Percentiles rank a stretch among this genome's conserved stretches.
Evolutionary conservation across 2,797 vertebrate genomes (phyloP).

Genomic region (Brachymystax lenok): DNA sequence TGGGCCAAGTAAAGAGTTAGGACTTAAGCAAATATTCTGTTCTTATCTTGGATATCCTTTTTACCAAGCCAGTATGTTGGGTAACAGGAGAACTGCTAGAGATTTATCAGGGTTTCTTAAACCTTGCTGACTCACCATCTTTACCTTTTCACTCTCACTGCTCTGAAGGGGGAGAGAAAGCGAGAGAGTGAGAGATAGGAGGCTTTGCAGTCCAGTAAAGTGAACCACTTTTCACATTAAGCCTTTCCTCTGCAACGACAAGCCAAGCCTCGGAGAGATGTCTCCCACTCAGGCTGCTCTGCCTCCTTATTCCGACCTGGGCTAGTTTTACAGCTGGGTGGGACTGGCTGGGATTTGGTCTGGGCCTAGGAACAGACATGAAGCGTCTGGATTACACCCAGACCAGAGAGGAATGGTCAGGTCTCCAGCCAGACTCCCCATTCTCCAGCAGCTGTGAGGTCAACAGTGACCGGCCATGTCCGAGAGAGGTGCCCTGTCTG

Average conservation of each 20-base stretch:
- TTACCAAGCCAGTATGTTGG: not conserved
- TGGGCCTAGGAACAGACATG: constrained; percentile 7
- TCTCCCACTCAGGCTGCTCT: not conserved
- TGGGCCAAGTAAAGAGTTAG: not conserved
- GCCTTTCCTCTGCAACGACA: not conserved
- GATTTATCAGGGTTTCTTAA: constrained; percentile 46
- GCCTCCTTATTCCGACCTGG: not conserved
- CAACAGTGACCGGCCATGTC: constrained; percentile 42
- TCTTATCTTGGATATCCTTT: not conserved
- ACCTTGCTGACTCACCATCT: constrained; percentile 51
- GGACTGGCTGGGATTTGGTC: constrained; percentile 1
- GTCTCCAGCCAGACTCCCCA: constrained; percentile 17
- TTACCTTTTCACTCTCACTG: constrained; percentile 32
- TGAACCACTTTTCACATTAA: not conserved
- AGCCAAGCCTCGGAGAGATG: not conserved
- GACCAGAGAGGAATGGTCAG: constrained; percentile 25
- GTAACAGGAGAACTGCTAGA: constrained; percentile 5
- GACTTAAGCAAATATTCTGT: not conserved
- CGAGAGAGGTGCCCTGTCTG: not conserved
- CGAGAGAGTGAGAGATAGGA: not conserved
- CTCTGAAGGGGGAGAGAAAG: not conserved
- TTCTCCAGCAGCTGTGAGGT: constrained; percentile 40
- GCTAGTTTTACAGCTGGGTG: constrained; percentile 29
- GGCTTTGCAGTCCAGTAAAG: not conserved
- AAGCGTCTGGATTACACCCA: constrained; percentile 2